phyloP scores from a whole-genome alignment of 2,797 vertebrate species.

The Pseudochirops corinnae region DNA sequence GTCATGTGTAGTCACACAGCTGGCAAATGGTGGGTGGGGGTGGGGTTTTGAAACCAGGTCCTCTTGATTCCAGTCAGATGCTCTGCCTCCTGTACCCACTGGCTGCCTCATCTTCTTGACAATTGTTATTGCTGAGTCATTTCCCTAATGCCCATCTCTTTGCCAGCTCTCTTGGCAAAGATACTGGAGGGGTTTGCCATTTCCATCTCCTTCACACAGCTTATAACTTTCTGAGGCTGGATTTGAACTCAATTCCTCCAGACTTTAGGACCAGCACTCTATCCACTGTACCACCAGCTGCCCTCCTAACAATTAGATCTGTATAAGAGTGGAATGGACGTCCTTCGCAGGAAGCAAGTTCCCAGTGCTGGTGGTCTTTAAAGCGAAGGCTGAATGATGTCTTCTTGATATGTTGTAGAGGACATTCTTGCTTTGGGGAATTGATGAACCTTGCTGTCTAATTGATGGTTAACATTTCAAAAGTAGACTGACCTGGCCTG shows the following conservation, averaged over 20 bases:
- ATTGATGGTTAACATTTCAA: background rate
- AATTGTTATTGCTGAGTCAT: background rate
- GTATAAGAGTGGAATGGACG: too few relatives aligned
- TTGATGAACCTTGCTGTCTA: background rate
- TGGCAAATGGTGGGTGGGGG: background rate
- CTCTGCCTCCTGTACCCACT: background rate
- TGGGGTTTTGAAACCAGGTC: background rate
- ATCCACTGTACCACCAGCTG: background rate
- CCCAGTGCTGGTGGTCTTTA: background rate
- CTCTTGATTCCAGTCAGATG: background rate
- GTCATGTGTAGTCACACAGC: background rate
- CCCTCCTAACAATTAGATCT: background rate
- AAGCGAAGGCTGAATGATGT: background rate
- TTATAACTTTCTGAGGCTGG: background rate
- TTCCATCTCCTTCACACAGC: background rate
- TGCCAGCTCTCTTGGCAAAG: background rate
- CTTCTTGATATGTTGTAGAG: background rate
- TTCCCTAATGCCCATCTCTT: background rate
- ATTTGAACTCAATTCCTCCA: background rate
- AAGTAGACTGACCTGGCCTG: background rate
- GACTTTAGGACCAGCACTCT: background rate
- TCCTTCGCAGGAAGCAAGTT: background rate
- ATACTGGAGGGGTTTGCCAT: background rate
- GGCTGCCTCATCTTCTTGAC: background rate
- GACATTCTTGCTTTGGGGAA: background rate